A percentile compares a stretch with the other conserved stretches of the same genome.
Evolutionary conservation across 2,113 vertebrate species (phyloP).

Genomic region (Sylvietta virens): DNA sequence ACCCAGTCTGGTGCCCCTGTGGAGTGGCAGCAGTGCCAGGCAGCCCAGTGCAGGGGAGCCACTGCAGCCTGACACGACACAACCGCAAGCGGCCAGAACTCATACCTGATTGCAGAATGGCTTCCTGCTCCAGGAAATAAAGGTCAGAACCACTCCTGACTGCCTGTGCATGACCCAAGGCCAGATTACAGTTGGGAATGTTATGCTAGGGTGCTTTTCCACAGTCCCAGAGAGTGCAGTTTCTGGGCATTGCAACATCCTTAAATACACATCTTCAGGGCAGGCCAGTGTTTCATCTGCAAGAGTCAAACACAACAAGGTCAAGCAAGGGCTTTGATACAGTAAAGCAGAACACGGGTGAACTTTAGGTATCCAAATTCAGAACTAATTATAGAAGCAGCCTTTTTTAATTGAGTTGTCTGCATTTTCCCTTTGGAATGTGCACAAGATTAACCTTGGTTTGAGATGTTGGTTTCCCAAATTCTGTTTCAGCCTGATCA

Average conservation of each 20-base stretch:
- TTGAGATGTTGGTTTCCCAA: not conserved
- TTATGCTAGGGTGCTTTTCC: not conserved
- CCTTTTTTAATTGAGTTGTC: not conserved
- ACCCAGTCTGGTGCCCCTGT: not conserved
- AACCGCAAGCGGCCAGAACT: not conserved
- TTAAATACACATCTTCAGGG: not conserved
- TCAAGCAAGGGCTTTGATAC: not conserved
- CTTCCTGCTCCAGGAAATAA: not conserved
- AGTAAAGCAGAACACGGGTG: not conserved
- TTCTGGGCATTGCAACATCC: not conserved
- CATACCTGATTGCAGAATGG: not conserved
- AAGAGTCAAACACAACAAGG: not conserved
- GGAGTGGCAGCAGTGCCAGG: not conserved
- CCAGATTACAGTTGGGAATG: not conserved
- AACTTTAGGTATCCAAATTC: not conserved
- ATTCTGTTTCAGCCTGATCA: not conserved
- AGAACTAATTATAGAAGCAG: not conserved
- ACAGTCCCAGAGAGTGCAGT: not conserved
- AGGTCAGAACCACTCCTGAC: not conserved
- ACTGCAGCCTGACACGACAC: not conserved
- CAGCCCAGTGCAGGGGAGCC: not conserved
- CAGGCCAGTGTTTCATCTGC: not conserved
- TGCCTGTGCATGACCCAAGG: not conserved
- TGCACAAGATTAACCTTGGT: not conserved
- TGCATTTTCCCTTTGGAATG: not conserved